Base-by-base conservation (phyloP, 2,797 vertebrate species). In the Semotilus atromaculatus region DNA sequence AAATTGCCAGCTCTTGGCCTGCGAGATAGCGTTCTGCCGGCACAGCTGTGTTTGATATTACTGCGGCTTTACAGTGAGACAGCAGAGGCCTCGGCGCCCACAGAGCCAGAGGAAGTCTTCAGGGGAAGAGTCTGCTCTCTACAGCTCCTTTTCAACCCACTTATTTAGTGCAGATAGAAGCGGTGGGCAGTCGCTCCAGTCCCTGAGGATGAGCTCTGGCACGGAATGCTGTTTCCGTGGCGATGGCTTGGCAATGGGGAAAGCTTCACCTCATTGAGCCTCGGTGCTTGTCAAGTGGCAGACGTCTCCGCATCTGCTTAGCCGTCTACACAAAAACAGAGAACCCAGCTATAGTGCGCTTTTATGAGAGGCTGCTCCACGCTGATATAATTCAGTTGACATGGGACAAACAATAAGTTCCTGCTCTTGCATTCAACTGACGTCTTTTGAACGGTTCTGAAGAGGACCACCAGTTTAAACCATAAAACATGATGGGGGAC, bases 201-300 rank as follows among this genome's bases (percentile, higher is more conserved):
- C 80, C 36, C 75, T 6, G 40, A 86, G 80, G 81, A 88, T 75
- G 70, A 70, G 74, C 81, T 71, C 60, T 90, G 85, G 81, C 90
- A 88, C 58, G 3, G 45, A 79, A 72, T 43, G 79, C 26, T 23
- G 89, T 91, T 90, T 88, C 87, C 85, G 36, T 89, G 89, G 88
- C 38, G 31, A 89, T 87, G 55, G 73, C 67, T 83, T 86, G 79
- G 84, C 77, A 81, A 38, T 40, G 10, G 70, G 51, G 64, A 58
- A 67, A 70, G 80, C 67, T 86, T 86, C 67, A 79, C 75, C 85
- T 87, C 74, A 81, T 88, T 88, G 78, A 76, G 86, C 23, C 80
- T 67, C 18, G 1, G 77, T 80, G 72, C 64, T 73, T 40, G 82
- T 91, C 72, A 43, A 85, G 67, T 73, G 78, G 77, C 71, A 77